phyloP scores from a whole-genome alignment of 2,888 invertebrate species.

The Caenorhabditis sp. region DNA sequence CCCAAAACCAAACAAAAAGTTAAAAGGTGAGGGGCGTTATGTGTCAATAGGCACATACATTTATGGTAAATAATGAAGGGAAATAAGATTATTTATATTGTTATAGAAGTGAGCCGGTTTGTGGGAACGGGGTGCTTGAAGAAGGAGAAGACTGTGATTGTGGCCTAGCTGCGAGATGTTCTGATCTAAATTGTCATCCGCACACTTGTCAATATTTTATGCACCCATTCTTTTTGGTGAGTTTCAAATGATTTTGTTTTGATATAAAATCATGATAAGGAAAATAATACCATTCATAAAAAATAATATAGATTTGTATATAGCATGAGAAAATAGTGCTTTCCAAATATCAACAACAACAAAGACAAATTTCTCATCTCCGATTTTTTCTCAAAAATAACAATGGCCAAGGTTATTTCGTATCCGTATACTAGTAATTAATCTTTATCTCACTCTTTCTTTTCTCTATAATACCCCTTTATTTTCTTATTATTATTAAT shows the following conservation, averaged over 20 bases:
- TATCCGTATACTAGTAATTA: constrained; percentile 12
- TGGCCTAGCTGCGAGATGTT: constrained; percentile 54
- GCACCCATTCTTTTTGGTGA: constrained; percentile 49
- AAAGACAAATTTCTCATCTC: constrained; percentile 8
- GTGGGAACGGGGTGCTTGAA: constrained; percentile 65
- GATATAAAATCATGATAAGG: too few species aligned
- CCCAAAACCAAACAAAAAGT: background rate
- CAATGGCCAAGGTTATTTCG: constrained; percentile 16
- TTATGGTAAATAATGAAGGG: constrained; percentile 14
- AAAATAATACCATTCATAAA: too few species aligned
- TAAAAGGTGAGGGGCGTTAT: constrained; percentile 20
- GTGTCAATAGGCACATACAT: constrained; percentile 6
- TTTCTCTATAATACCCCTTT: constrained; percentile 5
- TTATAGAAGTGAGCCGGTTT: constrained; percentile 53
- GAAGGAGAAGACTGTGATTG: constrained; percentile 68
- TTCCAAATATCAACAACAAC: background rate
- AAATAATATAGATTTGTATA: too few species aligned
- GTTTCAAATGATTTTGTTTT: constrained; percentile 9
- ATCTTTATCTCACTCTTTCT: constrained; percentile 13
- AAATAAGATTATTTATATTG: constrained; percentile 12
- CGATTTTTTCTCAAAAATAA: constrained; percentile 12
- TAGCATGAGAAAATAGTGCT: too few species aligned
- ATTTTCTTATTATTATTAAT: background rate
- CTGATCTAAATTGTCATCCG: constrained; percentile 59
- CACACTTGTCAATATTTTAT: constrained; percentile 53